Evolutionary conservation across 2,888 invertebrate genomes (phyloP).

Genomic region (Torymus texanus): DNA sequence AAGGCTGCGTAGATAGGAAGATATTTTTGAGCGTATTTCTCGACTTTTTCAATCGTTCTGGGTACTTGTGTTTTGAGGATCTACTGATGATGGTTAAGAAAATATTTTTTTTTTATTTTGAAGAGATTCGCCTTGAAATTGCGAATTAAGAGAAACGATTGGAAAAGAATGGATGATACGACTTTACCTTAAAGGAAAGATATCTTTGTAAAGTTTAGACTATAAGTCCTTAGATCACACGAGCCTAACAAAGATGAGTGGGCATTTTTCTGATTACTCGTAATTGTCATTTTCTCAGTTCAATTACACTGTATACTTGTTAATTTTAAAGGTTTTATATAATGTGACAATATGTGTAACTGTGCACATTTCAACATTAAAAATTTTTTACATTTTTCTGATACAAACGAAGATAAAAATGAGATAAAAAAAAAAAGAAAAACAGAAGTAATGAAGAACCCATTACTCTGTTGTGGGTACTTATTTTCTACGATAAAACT

Average conservation of each 20-base stretch:
- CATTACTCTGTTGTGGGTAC: too few relatives aligned
- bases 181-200: constrained; percentile 11
- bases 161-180: constrained; percentile 17
- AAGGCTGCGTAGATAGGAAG: constrained; percentile 38
- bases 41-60: constrained; percentile 15
- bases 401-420: too few relatives aligned
- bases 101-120: constrained; percentile 3
- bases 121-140: not conserved
- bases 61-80: too few relatives aligned
- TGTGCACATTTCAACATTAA: too few relatives aligned
- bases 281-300: constrained; percentile 22
- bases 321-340: constrained; percentile 19
- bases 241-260: constrained; percentile 12
- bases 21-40: not conserved
- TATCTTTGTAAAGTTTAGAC: constrained; percentile 50
- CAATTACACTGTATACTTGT: constrained; percentile 14
- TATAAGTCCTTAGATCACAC: constrained; percentile 35
- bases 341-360: constrained; percentile 7
- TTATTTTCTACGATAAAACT: too few relatives aligned
- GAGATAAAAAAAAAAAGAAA: too few relatives aligned
- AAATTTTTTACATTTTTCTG: too few relatives aligned
- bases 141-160: not conserved
- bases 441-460: too few relatives aligned
- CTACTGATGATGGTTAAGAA: not conserved
- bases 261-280: constrained; percentile 16